phyloP scores from a whole-genome alignment of 2,797 vertebrate species.

The Emydoidea blandingii region DNA sequence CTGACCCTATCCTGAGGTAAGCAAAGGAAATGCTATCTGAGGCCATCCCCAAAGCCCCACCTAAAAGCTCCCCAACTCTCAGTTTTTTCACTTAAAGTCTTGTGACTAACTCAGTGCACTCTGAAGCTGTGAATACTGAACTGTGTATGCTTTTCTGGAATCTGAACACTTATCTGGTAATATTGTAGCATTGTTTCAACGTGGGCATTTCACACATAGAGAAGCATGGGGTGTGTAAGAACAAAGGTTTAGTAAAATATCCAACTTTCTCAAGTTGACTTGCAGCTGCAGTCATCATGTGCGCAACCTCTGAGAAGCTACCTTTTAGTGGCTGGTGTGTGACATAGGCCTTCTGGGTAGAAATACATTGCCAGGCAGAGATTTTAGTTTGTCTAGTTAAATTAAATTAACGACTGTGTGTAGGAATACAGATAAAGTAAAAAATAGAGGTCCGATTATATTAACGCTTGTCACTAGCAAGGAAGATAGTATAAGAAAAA shows the following conservation, averaged over 20 bases:
- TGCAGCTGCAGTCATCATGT: background rate
- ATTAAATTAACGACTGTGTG: background rate
- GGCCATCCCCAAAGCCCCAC: background rate
- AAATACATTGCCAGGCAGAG: background rate
- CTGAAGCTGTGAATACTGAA: background rate
- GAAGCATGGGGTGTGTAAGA: background rate
- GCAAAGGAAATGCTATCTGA: background rate
- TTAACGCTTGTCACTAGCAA: background rate
- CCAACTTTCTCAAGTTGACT: background rate
- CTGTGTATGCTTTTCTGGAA: background rate
- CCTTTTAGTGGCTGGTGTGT: background rate
- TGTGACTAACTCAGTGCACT: background rate
- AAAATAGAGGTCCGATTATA: background rate
- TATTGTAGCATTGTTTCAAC: background rate
- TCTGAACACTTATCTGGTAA: background rate
- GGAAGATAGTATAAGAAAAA: background rate
- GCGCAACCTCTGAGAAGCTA: background rate
- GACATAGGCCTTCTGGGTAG: background rate
- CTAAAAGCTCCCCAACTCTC: background rate
- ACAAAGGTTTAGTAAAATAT: background rate
- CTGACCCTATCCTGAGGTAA: background rate
- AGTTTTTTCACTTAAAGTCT: background rate
- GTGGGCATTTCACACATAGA: background rate
- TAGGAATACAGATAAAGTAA: background rate
- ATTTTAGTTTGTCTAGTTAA: background rate